Evolutionary conservation across 1,140 invertebrate species (phyloP).

Genomic region (Brachionus sp.): DNA sequence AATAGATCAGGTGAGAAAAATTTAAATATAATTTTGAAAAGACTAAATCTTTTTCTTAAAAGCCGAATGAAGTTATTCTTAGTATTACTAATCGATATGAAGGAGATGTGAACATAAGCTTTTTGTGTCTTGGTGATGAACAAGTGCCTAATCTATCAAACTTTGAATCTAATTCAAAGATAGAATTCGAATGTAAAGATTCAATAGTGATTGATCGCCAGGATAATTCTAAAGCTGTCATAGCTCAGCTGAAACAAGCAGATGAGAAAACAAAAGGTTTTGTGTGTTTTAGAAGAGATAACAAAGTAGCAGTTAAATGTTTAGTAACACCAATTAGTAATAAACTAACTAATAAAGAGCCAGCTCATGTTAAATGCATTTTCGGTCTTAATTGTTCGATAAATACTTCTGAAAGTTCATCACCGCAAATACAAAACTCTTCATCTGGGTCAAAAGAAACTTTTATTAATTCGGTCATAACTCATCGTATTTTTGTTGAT

Average conservation of each 20-base stretch:
- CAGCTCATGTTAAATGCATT: background rate
- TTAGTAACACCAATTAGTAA: background rate
- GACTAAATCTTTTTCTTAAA: background rate
- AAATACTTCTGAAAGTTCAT: background rate
- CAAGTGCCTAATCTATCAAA: background rate
- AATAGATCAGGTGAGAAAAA: background rate
- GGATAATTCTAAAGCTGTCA: background rate
- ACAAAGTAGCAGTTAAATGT: constrained; percentile 20
- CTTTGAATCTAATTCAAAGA: constrained; percentile 5
- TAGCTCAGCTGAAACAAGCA: background rate
- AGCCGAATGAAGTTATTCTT: constrained; percentile 39
- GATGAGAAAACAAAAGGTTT: constrained; percentile 26
- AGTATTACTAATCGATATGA: constrained; percentile 32
- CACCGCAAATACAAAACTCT: background rate
- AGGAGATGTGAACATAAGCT: background rate
- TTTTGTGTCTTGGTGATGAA: background rate
- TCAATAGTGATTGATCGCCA: background rate
- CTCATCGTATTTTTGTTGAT: background rate
- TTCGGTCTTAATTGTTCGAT: constrained; percentile 14
- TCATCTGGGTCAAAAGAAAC: background rate
- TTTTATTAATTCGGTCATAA: background rate
- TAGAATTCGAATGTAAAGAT: constrained; percentile 12
- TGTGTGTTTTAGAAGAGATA: constrained; percentile 39
- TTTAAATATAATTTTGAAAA: background rate
- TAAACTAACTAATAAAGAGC: background rate